A percentile compares a stretch with the other conserved stretches of the same genome.
These are phyloP conservation scores for Trinectes maculatus DNA, from an alignment of 2,113 vertebrate genomes.

Conservation along the genomic window DNA sequence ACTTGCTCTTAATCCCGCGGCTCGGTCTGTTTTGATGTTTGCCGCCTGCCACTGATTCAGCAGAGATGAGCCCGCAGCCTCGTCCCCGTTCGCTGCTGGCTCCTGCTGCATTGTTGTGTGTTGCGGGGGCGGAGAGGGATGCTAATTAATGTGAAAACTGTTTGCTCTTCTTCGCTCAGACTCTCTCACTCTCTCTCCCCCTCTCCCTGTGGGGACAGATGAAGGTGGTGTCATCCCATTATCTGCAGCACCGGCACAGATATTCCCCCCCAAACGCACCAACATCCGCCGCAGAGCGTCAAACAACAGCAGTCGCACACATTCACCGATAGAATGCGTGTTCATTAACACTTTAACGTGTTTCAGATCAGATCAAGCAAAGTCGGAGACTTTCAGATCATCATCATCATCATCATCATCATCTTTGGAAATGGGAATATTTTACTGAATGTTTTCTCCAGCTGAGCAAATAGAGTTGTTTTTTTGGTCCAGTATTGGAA, in stretches of 20 bases:
- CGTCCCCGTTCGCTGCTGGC: constrained; percentile 54
- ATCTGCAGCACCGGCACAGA: constrained; percentile 58
- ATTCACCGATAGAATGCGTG: too few species aligned
- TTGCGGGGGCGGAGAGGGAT: constrained; percentile 56
- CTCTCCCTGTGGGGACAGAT: constrained; percentile 56
- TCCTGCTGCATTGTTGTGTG: constrained; percentile 58
- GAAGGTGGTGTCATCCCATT: constrained; percentile 57
- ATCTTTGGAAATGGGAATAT: constrained; percentile 7
- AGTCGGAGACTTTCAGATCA: neutral
- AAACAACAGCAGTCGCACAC: too few species aligned
- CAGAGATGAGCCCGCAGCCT: constrained; percentile 56
- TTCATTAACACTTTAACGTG: too few species aligned
- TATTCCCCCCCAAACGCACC: neutral
- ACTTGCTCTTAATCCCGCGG: constrained; percentile 52
- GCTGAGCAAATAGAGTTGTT: constrained; percentile 27
- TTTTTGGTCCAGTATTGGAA: constrained; percentile 30
- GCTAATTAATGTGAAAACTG: constrained; percentile 66
- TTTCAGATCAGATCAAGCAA: too few species aligned
- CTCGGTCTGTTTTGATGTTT: constrained; percentile 27
- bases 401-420: too few species aligned
- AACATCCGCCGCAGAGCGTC: too few species aligned
- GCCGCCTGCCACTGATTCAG: constrained; percentile 50
- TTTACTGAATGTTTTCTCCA: constrained; percentile 9
- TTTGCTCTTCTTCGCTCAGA: constrained; percentile 47
- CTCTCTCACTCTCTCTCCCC: constrained; percentile 15